phyloP scores from a whole-genome alignment of 2,888 invertebrate genomes.

The Drosophila colorata region DNA sequence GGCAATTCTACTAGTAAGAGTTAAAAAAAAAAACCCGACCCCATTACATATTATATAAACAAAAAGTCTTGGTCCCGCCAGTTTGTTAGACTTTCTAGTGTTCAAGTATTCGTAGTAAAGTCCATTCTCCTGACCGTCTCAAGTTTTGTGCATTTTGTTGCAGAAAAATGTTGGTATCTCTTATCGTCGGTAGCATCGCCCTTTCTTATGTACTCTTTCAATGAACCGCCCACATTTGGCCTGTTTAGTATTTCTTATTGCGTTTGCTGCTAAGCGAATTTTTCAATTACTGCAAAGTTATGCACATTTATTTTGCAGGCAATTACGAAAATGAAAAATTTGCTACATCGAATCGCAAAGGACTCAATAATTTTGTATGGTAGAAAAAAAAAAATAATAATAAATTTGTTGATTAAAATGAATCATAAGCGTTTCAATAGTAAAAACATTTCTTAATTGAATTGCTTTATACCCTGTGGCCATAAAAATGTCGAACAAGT shows the following conservation, averaged over 20 bases:
- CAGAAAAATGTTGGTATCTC: constrained; percentile 39
- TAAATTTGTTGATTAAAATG: constrained; percentile 6
- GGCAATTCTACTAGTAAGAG: constrained; percentile 24
- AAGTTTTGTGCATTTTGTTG: constrained; percentile 17
- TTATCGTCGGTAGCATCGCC: constrained; percentile 47
- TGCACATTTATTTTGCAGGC: constrained; percentile 48
- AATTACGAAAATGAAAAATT: constrained; percentile 63
- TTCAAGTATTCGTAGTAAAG: constrained; percentile 10
- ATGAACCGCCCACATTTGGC: constrained; percentile 42
- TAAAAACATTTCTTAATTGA: background rate
- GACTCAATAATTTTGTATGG: constrained; percentile 11
- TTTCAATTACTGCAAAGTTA: constrained; percentile 61
- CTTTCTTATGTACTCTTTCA: constrained; percentile 45
- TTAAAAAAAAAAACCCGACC: constrained; percentile 21
- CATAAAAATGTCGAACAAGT: background rate
- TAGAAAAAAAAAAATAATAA: background rate
- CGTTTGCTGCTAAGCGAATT: constrained; percentile 48
- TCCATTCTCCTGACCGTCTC: constrained; percentile 15
- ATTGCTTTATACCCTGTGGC: background rate
- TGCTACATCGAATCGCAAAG: constrained; percentile 34
- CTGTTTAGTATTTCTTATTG: constrained; percentile 41
- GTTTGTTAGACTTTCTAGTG: constrained; percentile 19
- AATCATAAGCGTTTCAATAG: background rate
- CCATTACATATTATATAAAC: constrained; percentile 20
- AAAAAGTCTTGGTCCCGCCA: constrained; percentile 20